Evolutionary conservation across 2,113 vertebrate species (phyloP).

Genomic region (Eonycteris spelaea): DNA sequence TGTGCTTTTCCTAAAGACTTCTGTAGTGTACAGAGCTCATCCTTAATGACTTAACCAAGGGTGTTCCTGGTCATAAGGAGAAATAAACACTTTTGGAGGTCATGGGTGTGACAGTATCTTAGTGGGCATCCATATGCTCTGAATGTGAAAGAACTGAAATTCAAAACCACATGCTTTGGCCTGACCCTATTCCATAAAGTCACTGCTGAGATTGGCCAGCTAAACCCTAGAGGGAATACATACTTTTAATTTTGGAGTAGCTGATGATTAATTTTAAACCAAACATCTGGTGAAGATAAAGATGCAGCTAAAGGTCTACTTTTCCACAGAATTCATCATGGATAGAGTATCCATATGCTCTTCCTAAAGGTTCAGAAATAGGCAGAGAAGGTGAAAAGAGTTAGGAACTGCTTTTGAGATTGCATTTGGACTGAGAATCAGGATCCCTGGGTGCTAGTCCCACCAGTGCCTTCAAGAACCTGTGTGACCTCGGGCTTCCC

Average conservation of each 20-base stretch:
- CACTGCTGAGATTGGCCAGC: background rate
- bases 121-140: background rate
- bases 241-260: background rate
- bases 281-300: background rate
- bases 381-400: background rate
- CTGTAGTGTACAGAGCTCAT: background rate
- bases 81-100: background rate
- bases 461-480: background rate
- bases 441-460: background rate
- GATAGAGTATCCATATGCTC: background rate
- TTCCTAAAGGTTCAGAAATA: background rate
- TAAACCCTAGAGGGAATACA: background rate
- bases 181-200: background rate
- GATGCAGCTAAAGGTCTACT: background rate
- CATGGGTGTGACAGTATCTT: background rate
- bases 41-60: background rate
- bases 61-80: background rate
- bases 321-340: background rate
- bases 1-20: constrained; percentile 42
- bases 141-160: background rate
- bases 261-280: background rate
- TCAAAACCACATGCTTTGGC: background rate
- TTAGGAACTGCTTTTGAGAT: background rate
- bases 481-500: background rate
- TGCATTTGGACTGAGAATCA: background rate